These are phyloP conservation scores for Drosophila aldrichi DNA, from an alignment of 2,888 invertebrate species.

Conservation along the genomic window DNA sequence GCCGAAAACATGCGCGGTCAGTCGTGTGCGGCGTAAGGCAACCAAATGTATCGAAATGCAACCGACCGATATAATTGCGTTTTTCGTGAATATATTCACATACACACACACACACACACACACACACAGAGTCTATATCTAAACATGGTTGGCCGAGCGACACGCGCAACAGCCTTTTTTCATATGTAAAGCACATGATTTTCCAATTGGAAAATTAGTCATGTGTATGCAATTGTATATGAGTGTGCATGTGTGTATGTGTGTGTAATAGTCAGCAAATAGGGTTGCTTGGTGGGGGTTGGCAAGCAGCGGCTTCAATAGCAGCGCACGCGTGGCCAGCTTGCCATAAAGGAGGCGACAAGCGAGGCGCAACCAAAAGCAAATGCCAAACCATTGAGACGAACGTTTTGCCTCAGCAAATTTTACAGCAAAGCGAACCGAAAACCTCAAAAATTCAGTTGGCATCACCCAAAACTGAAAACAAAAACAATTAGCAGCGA, in stretches of 20 bases:
- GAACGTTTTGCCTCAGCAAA: slow-evolving; percentile 73
- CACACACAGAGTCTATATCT: slow-evolving; percentile 1
- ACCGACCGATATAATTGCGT: slow-evolving; percentile 84
- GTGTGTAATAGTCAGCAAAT: slow-evolving; percentile 26
- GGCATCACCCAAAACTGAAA: slow-evolving; percentile 1
- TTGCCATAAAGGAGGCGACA: slow-evolving; percentile 76
- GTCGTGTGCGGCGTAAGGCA: slow-evolving; percentile 86
- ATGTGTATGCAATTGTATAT: slow-evolving; percentile 46
- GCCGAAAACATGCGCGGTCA: slow-evolving; percentile 85
- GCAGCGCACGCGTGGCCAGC: slow-evolving; percentile 80
- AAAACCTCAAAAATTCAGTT: slow-evolving; percentile 31
- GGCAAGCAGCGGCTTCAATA: slow-evolving; percentile 41
- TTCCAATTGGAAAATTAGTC: slow-evolving; percentile 82
- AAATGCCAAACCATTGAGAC: slow-evolving; percentile 69
- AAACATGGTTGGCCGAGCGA: slow-evolving; percentile 78
- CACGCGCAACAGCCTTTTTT: slow-evolving; percentile 73
- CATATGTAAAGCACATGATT: slow-evolving; percentile 81
- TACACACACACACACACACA: slow-evolving; percentile 17
- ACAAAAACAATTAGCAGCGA: slow-evolving; percentile 26
- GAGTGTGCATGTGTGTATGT: slow-evolving; percentile 1
- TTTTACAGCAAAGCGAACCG: slow-evolving; percentile 58
- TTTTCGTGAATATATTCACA: slow-evolving; percentile 72
- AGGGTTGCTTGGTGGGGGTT: slow-evolving; percentile 12
- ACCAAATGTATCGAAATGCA: slow-evolving; percentile 85
- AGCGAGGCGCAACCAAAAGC: slow-evolving; percentile 79